These are phyloP conservation scores for Chironomus tentans DNA, from an alignment of 2,888 invertebrate species.

Conservation along the genomic window DNA sequence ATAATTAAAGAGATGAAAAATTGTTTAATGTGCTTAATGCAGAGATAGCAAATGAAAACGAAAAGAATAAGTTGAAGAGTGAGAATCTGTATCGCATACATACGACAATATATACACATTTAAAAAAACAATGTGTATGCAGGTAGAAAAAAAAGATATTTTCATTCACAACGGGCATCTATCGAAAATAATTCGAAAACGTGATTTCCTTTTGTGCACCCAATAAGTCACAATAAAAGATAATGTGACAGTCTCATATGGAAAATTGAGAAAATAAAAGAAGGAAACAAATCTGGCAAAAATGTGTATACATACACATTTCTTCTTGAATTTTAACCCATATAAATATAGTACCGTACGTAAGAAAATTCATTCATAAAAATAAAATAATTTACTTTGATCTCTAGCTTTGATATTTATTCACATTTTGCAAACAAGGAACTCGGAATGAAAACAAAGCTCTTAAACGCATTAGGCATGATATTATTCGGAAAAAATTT, in stretches of 20 bases:
- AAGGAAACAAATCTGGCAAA: not conserved
- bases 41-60: too few species aligned
- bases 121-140: not conserved
- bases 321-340: too few species aligned
- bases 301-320: not conserved
- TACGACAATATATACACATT: too few species aligned
- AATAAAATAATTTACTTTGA: not conserved
- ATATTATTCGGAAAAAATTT: not conserved
- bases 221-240: not conserved
- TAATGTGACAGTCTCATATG: not conserved
- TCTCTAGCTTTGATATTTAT: too few species aligned
- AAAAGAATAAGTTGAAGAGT: too few species aligned
- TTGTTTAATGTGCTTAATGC: too few species aligned
- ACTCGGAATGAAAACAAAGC: too few species aligned
- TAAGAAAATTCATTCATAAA: not conserved
- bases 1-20: too few species aligned
- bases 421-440: too few species aligned
- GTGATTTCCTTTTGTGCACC: conserved; percentile 18
- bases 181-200: conserved; percentile 2
- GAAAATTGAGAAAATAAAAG: not conserved
- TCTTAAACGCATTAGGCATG: too few species aligned
- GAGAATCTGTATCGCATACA: too few species aligned
- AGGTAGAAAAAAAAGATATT: not conserved
- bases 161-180: not conserved
- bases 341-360: too few species aligned